Conservation (phyloP, 92 coral and sea anemone genomes). For the Zoanthus sansibaricus region DNA sequence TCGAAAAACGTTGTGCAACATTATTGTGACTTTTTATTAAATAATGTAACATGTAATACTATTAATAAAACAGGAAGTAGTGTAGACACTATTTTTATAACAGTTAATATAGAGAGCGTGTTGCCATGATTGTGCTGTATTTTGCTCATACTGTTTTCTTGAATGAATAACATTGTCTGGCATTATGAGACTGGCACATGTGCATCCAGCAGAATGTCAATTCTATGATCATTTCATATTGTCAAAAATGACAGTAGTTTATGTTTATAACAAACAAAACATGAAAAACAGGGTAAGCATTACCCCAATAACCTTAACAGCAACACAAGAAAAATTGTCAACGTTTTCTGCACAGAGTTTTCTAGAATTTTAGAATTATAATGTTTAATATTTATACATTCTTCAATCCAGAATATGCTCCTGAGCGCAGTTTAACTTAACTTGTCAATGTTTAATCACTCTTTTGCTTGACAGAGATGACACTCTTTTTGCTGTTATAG, state of each 20-base stretch:
- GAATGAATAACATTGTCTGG: constrained; percentile 14
- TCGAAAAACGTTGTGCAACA: constrained; percentile 19
- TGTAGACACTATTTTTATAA: constrained; percentile 17
- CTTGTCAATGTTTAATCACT: constrained; percentile 8
- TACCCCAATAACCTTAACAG: constrained; percentile 25
- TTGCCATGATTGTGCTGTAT: constrained; percentile 25
- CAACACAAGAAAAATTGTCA: constrained; percentile 19
- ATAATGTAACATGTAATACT: constrained; percentile 22
- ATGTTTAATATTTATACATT: constrained; percentile 12
- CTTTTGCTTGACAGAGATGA: constrained; percentile 29
- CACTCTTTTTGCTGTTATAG: constrained; percentile 13
- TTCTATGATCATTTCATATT: background rate
- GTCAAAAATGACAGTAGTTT: constrained; percentile 17
- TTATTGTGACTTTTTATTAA: constrained; percentile 9
- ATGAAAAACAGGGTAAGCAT: constrained; percentile 24
- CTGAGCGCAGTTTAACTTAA: constrained; percentile 4
- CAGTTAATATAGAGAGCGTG: constrained; percentile 8
- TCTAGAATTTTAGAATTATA: constrained; percentile 11
- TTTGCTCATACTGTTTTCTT: constrained; percentile 19
- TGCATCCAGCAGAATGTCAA: constrained; percentile 25
- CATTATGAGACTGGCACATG: constrained; percentile 19
- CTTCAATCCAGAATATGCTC: constrained; percentile 21
- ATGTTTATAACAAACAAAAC: constrained; percentile 18
- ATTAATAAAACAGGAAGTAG: constrained; percentile 23
- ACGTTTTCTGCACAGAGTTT: constrained; percentile 18